Evolutionary conservation across 2,888 invertebrate species (phyloP).

Genomic region (Erannis defoliaria): DNA sequence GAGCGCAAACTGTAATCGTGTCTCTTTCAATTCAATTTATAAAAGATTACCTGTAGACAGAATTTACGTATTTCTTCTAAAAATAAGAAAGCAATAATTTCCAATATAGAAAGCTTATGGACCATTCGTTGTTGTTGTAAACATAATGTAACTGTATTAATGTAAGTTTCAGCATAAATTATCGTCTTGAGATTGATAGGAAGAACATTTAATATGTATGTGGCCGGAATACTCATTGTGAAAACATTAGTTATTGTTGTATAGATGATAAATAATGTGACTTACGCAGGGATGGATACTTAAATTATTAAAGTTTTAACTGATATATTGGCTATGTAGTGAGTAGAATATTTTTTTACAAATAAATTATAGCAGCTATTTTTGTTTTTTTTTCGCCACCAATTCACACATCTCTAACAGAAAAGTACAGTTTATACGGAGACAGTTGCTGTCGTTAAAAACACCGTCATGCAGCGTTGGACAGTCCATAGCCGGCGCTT

Average conservation of each 20-base stretch:
- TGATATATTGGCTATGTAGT: slow-evolving; percentile 89
- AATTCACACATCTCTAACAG: no score
- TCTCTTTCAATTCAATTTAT: slow-evolving; percentile 51
- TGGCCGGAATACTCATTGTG: slow-evolving; percentile 84
- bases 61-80: slow-evolving; percentile 51
- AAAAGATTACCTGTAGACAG: slow-evolving; percentile 51
- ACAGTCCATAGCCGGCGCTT: no score
- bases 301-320: slow-evolving; percentile 87
- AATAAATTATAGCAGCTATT: slow-evolving; percentile 88
- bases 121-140: slow-evolving; percentile 80
- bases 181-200: slow-evolving; percentile 73
- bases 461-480: no score
- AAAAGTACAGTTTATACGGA: no score
- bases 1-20: slow-evolving; percentile 37
- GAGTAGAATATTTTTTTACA: slow-evolving; percentile 91
- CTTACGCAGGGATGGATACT: slow-evolving; percentile 88
- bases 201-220: slow-evolving; percentile 53
- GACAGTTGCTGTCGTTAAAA: not conserved
- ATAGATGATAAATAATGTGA: slow-evolving; percentile 87
- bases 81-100: slow-evolving; percentile 65
- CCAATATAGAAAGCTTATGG: slow-evolving; percentile 77
- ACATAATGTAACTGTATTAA: slow-evolving; percentile 63
- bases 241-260: slow-evolving; percentile 84
- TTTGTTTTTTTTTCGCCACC: slow-evolving; percentile 52
- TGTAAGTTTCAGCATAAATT: slow-evolving; percentile 85